phyloP scores from a whole-genome alignment of 2,113 vertebrate species.

The Rhagologus leucostigma region DNA sequence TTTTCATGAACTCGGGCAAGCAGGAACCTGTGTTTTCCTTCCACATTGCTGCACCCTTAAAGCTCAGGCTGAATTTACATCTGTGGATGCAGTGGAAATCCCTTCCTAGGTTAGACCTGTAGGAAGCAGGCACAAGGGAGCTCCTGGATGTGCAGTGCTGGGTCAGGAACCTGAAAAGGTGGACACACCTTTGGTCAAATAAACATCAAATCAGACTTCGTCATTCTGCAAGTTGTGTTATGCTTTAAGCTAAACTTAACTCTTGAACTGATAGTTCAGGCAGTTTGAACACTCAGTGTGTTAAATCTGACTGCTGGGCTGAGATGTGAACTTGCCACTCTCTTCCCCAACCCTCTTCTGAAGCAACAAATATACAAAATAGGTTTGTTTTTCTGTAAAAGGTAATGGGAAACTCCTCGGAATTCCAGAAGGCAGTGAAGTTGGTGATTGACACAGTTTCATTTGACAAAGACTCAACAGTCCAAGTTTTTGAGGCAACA shows the following conservation, averaged over 20 bases:
- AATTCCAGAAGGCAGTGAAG: slow-evolving; percentile 94
- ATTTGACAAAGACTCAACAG: slow-evolving; percentile 97
- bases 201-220: neutral
- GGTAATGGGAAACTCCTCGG: slow-evolving; percentile 95
- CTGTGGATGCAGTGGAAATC: neutral
- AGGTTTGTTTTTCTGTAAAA: slow-evolving; percentile 61
- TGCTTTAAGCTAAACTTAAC: neutral
- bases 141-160: neutral
- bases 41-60: neutral
- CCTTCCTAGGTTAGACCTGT: neutral
- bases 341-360: neutral
- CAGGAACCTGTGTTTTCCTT: neutral
- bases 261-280: neutral
- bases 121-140: neutral
- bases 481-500: slow-evolving; percentile 97
- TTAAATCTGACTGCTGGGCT: neutral
- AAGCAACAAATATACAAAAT: neutral
- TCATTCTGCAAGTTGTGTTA: neutral
- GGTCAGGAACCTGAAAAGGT: neutral
- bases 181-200: neutral
- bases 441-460: slow-evolving; percentile 95
- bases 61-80: neutral
- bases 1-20: neutral
- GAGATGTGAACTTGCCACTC: neutral
- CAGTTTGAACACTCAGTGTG: neutral